phyloP scores from a whole-genome alignment of 2,888 invertebrate genomes.

The Nysson spinosus region DNA sequence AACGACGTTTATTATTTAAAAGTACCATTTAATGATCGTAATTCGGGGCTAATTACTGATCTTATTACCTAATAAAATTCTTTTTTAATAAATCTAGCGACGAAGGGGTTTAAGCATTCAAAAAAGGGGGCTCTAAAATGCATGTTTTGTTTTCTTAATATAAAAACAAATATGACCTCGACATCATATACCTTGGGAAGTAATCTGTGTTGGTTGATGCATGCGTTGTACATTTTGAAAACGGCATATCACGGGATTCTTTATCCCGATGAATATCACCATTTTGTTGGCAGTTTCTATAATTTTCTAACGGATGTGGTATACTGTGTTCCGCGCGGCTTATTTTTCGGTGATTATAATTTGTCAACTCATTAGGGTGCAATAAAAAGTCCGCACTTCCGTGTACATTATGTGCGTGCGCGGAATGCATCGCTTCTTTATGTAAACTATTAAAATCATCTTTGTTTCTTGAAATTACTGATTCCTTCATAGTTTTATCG shows the following conservation, averaged over 20 bases:
- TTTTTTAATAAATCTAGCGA: too few species aligned
- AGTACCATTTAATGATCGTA: too few species aligned
- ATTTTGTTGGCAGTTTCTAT: slow-evolving; percentile 35
- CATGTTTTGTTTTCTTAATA: too few species aligned
- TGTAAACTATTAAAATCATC: not conserved
- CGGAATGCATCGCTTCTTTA: slow-evolving; percentile 7
- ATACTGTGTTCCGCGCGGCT: slow-evolving; percentile 25
- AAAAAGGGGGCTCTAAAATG: too few species aligned
- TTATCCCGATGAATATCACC: slow-evolving; percentile 27
- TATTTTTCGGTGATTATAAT: slow-evolving; percentile 21
- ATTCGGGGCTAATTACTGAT: too few species aligned
- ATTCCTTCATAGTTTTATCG: slow-evolving; percentile 16
- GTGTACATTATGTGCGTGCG: not conserved
- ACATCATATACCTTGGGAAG: slow-evolving; percentile 61
- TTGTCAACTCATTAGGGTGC: slow-evolving; percentile 27
- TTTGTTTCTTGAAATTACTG: slow-evolving; percentile 7
- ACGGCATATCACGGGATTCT: slow-evolving; percentile 18
- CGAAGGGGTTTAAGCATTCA: too few species aligned
- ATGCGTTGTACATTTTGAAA: slow-evolving; percentile 30
- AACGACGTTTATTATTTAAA: too few species aligned
- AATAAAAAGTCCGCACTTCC: slow-evolving; percentile 14
- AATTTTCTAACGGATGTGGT: slow-evolving; percentile 29
- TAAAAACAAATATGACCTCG: too few species aligned
- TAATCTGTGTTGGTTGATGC: slow-evolving; percentile 57
- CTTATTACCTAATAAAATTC: too few species aligned